Conservation (phyloP, 2,888 invertebrate genomes). For the Plebejus anna region DNA sequence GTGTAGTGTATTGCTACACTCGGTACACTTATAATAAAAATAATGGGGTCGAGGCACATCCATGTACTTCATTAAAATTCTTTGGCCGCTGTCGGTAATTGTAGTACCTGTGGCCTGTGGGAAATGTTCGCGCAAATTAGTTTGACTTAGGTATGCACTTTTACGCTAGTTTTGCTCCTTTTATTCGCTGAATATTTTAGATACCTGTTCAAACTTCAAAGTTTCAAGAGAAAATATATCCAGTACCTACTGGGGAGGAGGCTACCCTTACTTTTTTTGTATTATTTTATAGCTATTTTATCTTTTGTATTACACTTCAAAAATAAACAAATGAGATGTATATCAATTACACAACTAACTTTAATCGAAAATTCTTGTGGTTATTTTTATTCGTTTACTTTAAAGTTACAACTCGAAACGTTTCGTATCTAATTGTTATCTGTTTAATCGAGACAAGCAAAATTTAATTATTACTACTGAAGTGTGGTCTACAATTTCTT, state of each 20-base stretch:
- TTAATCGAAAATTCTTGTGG: too few relatives aligned
- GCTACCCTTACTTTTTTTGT: too few relatives aligned
- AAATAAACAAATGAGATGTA: too few relatives aligned
- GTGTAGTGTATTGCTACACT: background rate
- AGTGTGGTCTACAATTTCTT: background rate
- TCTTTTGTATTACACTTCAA: too few relatives aligned
- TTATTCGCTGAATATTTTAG: background rate
- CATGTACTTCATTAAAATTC: conserved; percentile 20
- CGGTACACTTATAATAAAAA: conserved; percentile 12
- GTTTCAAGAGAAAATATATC: background rate
- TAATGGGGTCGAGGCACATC: conserved; percentile 10
- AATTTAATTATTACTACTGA: too few relatives aligned
- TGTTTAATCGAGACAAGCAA: too few relatives aligned
- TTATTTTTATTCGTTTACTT: too few relatives aligned
- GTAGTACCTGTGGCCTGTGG: conserved; percentile 3
- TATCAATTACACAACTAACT: too few relatives aligned
- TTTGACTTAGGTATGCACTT: background rate
- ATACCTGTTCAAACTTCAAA: background rate
- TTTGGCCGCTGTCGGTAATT: conserved; percentile 14
- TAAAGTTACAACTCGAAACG: too few relatives aligned
- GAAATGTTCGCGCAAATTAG: conserved; percentile 15
- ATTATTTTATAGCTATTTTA: too few relatives aligned
- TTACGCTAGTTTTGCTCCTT: conserved; percentile 4
- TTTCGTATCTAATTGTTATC: too few relatives aligned
- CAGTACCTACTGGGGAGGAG: too few relatives aligned